Conservation (phyloP, 2,797 vertebrate genomes). For the Catamblyrhynchus diadema region DNA sequence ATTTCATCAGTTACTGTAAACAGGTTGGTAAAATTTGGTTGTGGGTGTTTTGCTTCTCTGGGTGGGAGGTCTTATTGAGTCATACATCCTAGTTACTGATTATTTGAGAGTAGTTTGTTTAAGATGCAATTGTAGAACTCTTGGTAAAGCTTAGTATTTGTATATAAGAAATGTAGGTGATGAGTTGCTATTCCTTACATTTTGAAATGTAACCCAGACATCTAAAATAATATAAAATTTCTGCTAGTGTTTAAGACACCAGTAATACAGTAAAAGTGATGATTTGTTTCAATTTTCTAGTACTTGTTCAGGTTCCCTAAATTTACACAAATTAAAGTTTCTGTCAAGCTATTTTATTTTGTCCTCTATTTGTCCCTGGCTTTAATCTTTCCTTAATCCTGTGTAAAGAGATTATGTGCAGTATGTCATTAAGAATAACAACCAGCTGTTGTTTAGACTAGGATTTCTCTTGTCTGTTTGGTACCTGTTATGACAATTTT, state of each 20-base stretch:
- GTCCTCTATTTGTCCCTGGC: conserved; percentile 68
- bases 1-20: background rate
- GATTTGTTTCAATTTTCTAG: background rate
- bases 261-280: background rate
- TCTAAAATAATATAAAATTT: background rate
- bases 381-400: conserved; percentile 70
- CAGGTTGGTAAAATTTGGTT: background rate
- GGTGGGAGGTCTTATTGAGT: background rate
- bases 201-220: background rate
- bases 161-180: background rate
- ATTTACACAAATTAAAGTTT: background rate
- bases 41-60: background rate
- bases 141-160: background rate
- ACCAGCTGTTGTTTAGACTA: conserved; percentile 52
- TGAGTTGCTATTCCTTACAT: background rate
- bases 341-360: background rate
- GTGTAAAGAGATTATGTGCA: conserved; percentile 55
- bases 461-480: background rate
- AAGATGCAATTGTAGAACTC: background rate
- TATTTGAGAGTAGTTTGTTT: background rate
- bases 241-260: background rate
- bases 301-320: background rate
- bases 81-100: background rate
- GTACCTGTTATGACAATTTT: background rate
- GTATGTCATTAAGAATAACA: conserved; percentile 24